These are phyloP conservation scores for Ennomos fuscantarius DNA, from an alignment of 2,888 invertebrate genomes.

Conservation along the genomic window DNA sequence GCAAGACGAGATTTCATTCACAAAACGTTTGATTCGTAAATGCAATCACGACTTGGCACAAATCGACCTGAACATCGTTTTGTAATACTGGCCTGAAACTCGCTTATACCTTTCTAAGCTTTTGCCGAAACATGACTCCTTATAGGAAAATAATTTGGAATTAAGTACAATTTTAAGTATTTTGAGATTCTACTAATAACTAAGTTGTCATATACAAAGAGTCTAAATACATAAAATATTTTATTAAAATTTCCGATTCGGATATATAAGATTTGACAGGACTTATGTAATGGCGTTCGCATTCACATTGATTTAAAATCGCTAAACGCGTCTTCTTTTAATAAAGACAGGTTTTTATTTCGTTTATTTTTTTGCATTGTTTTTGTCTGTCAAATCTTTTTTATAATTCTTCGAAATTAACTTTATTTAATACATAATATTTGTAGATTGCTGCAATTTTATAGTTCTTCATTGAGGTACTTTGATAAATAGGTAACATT, in stretches of 20 bases:
- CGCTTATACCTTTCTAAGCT: neutral
- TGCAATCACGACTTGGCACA: too few relatives aligned
- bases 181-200: slow-evolving; percentile 45
- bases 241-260: too few relatives aligned
- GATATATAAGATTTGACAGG: too few relatives aligned
- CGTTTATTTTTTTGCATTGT: slow-evolving; percentile 3
- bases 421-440: neutral
- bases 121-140: slow-evolving; percentile 2
- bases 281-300: too few relatives aligned
- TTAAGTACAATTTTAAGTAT: slow-evolving; percentile 38
- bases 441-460: slow-evolving; percentile 16
- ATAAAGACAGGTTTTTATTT: too few relatives aligned
- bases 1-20: too few relatives aligned
- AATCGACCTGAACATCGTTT: too few relatives aligned
- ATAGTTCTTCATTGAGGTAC: slow-evolving; percentile 50
- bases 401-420: too few relatives aligned
- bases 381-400: neutral
- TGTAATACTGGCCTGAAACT: too few relatives aligned
- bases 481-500: slow-evolving; percentile 51
- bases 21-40: too few relatives aligned
- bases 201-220: slow-evolving; percentile 15
- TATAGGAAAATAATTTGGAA: slow-evolving; percentile 26
- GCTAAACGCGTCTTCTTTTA: too few relatives aligned
- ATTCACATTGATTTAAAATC: too few relatives aligned
- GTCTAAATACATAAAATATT: slow-evolving; percentile 9